Conservation (phyloP, 2,888 invertebrate genomes). For the Sarcophaga rosellei region DNA sequence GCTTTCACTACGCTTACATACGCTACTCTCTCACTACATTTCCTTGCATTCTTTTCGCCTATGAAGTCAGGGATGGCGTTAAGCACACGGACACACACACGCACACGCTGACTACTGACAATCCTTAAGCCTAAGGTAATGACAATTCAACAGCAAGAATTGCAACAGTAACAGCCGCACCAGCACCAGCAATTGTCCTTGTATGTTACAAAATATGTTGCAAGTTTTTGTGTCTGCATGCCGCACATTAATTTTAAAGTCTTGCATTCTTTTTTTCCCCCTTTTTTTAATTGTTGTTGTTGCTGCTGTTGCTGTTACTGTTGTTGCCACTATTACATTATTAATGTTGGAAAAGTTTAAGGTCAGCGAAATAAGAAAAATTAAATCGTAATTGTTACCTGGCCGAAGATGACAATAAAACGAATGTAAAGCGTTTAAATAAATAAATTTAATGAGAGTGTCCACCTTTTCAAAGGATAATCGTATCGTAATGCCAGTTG, state of each 20-base stretch:
- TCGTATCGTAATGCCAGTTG: neutral
- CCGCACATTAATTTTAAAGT: constrained; percentile 57
- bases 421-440: neutral
- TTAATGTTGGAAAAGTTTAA: constrained; percentile 22
- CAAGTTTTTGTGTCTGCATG: constrained; percentile 24
- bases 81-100: constrained; percentile 11
- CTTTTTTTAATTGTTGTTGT: neutral
- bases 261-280: neutral
- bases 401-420: neutral
- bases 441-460: neutral
- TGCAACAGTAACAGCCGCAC: neutral
- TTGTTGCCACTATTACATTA: neutral
- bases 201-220: neutral
- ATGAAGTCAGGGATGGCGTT: neutral
- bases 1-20: constrained; percentile 39
- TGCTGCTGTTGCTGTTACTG: neutral
- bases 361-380: constrained; percentile 24
- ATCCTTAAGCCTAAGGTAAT: neutral
- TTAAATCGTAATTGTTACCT: constrained; percentile 61
- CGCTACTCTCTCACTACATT: neutral
- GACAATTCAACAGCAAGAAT: constrained; percentile 18
- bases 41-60: too few species aligned
- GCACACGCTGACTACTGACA: neutral
- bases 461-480: neutral
- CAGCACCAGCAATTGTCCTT: neutral